Evolutionary conservation across 2,113 vertebrate genomes (phyloP).

Genomic region (Corynorhinus townsendii): DNA sequence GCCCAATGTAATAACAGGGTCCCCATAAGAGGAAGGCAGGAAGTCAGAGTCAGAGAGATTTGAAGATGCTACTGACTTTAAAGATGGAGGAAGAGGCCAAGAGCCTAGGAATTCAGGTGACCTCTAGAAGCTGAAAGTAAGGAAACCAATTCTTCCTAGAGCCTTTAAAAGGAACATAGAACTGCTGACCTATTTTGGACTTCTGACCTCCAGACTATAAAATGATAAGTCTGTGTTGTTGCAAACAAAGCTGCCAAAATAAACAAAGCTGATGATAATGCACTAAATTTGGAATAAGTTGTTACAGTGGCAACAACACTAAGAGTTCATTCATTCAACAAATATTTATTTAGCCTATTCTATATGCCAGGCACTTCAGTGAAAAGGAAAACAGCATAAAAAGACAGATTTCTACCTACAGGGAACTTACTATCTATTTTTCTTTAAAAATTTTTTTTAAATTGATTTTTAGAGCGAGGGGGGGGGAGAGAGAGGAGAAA

Average conservation of each 20-base stretch:
- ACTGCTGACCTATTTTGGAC: neutral
- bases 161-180: neutral
- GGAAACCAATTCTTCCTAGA: neutral
- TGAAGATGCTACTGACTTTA: neutral
- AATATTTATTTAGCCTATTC: neutral
- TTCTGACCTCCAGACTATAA: neutral
- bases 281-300: neutral
- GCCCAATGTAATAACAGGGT: neutral
- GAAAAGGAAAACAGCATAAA: neutral
- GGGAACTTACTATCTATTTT: neutral
- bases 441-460: too few species aligned
- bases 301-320: neutral
- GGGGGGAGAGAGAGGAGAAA: too few species aligned
- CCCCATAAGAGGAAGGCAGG: neutral
- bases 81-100: neutral
- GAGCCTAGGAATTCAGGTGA: neutral
- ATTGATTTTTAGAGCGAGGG: too few species aligned
- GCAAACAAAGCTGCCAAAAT: too few species aligned
- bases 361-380: neutral
- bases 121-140: neutral
- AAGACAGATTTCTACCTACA: neutral
- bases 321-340: neutral
- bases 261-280: too few species aligned
- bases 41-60: neutral
- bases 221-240: neutral